A percentile compares a stretch with the other conserved stretches of the same genome.
These are phyloP conservation scores for Leucopsar rothschildi DNA, from an alignment of 2,113 vertebrate species.

Conservation along the genomic window DNA sequence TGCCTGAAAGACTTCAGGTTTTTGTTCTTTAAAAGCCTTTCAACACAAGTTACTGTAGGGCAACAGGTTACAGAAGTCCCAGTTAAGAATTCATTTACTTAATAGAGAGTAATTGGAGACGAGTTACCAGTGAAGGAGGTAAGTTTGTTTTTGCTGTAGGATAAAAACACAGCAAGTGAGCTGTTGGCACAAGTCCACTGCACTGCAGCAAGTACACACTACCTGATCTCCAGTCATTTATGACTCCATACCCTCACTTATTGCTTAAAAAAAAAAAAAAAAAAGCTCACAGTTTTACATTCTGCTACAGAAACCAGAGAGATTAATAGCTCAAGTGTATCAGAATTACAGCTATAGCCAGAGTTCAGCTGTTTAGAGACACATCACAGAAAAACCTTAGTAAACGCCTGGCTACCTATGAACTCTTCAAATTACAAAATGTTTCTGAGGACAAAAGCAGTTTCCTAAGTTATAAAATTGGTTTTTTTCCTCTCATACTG, in stretches of 20 bases:
- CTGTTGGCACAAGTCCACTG: background rate
- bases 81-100: background rate
- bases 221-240: background rate
- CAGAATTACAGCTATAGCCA: background rate
- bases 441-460: background rate
- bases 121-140: background rate
- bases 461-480: background rate
- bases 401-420: background rate
- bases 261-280: background rate
- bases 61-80: background rate
- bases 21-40: constrained; percentile 26
- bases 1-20: background rate
- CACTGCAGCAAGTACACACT: background rate
- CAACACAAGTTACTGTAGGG: background rate
- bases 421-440: background rate
- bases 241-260: background rate
- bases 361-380: background rate
- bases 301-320: background rate
- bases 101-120: background rate
- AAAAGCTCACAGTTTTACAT: background rate
- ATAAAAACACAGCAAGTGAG: background rate
- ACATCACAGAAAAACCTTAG: background rate
- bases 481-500: accelerated
- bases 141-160: background rate
- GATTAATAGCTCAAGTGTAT: background rate